These are phyloP conservation scores for Oopsacas minuta DNA, from an alignment of 37 sponge, comb jelly and placozoan species.

Conservation along the genomic window DNA sequence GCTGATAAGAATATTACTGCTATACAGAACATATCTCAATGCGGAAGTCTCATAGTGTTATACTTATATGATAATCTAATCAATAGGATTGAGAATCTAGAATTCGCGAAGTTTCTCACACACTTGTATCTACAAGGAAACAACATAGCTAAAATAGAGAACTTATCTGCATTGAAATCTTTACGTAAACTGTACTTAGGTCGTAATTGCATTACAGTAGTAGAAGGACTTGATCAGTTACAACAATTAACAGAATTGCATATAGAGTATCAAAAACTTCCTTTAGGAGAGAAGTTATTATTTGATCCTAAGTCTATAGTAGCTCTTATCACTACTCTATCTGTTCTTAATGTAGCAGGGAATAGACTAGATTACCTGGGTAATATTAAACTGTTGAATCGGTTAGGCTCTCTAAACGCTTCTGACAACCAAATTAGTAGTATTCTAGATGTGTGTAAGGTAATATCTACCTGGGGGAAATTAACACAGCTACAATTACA, in stretches of 20 bases:
- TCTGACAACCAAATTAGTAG: slow-evolving; percentile 1
- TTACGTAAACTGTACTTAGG: slow-evolving; percentile 85
- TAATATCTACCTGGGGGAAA: neutral
- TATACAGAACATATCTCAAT: slow-evolving; percentile 43
- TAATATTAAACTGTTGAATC: neutral
- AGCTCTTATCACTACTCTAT: slow-evolving; percentile 20
- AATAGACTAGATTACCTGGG: neutral
- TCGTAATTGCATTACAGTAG: slow-evolving; percentile 75
- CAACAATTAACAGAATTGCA: slow-evolving; percentile 67
- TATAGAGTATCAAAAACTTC: slow-evolving; percentile 72
- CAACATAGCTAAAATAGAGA: slow-evolving; percentile 49
- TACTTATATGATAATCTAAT: slow-evolving; percentile 92
- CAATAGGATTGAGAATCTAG: slow-evolving; percentile 30
- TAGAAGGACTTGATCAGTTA: slow-evolving; percentile 69
- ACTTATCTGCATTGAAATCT: slow-evolving; percentile 31
- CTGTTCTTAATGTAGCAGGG: neutral
- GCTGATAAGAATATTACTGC: slow-evolving; percentile 46
- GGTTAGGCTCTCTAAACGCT: neutral
- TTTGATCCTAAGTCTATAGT: slow-evolving; percentile 86
- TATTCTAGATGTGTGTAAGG: neutral
- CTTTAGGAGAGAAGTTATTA: slow-evolving; percentile 81
- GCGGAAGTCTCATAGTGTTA: slow-evolving; percentile 67
- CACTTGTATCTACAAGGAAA: slow-evolving; percentile 96
- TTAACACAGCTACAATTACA: neutral
- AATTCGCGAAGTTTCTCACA: slow-evolving; percentile 44